Evolutionary conservation across 1,140 invertebrate genomes (phyloP).

Genomic region (Samia ricini): DNA sequence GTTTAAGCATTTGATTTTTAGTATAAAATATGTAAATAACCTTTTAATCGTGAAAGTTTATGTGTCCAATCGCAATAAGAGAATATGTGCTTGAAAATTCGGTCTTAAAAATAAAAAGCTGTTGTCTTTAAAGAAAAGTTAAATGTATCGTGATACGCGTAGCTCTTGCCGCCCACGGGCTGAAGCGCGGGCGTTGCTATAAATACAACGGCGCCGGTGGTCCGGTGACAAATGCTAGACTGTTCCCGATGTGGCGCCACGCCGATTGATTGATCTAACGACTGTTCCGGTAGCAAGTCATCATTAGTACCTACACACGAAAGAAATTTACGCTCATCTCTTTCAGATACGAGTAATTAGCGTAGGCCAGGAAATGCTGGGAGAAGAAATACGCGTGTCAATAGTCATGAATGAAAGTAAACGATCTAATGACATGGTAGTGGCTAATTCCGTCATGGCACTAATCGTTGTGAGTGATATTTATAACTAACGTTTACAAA

Average conservation of each 20-base stretch:
- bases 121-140: slow-evolving; percentile 7
- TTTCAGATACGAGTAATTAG: slow-evolving; percentile 20
- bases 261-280: slow-evolving; percentile 57
- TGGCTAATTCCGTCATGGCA: slow-evolving; percentile 54
- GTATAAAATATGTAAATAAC: slow-evolving; percentile 13
- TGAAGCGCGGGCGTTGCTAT: slow-evolving; percentile 60
- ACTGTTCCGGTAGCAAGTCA: slow-evolving; percentile 40
- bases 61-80: not conserved
- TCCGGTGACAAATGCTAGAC: slow-evolving; percentile 72
- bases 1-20: not conserved
- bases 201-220: slow-evolving; percentile 71
- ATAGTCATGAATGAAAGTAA: slow-evolving; percentile 43
- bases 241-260: slow-evolving; percentile 55
- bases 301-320: slow-evolving; percentile 20
- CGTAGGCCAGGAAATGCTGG: slow-evolving; percentile 2
- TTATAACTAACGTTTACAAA: slow-evolving; percentile 33
- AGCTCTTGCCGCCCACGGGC: slow-evolving; percentile 51
- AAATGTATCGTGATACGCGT: slow-evolving; percentile 7
- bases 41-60: not conserved
- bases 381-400: slow-evolving; percentile 9
- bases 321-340: slow-evolving; percentile 23
- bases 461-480: slow-evolving; percentile 54
- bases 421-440: slow-evolving; percentile 46
- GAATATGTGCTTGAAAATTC: not conserved
- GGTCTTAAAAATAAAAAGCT: not conserved